Conservation (phyloP, 2,113 vertebrate species). For the Colinus virginianus region DNA sequence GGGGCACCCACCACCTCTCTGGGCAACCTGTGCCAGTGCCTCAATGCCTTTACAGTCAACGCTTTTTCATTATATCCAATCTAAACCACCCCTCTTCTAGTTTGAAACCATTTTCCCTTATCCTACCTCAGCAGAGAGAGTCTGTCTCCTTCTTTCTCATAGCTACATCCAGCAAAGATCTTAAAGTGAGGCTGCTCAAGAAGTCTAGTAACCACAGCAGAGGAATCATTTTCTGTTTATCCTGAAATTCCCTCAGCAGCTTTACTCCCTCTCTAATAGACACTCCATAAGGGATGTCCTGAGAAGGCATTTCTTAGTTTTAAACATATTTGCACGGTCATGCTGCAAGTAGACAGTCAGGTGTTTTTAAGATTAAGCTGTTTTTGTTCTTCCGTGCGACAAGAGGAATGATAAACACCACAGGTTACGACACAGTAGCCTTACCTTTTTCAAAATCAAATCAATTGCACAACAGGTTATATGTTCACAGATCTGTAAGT, state of each 20-base stretch:
- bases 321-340: background rate
- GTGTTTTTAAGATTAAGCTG: background rate
- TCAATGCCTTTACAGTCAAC: too few species aligned
- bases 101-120: too few species aligned
- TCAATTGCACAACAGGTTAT: background rate
- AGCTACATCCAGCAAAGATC: background rate
- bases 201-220: background rate
- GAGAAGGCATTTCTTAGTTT: background rate
- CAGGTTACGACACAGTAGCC: background rate
- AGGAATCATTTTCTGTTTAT: background rate
- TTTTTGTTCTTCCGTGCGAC: background rate
- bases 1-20: too few species aligned
- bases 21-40: too few species aligned
- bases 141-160: too few species aligned
- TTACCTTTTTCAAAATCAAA: conserved; percentile 9
- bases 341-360: background rate
- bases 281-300: background rate
- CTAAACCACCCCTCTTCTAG: too few species aligned
- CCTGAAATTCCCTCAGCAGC: background rate
- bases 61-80: too few species aligned
- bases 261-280: background rate
- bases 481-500: background rate
- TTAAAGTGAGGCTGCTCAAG: background rate
- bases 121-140: too few species aligned
- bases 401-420: background rate